Percentiles rank a stretch among this genome's conserved stretches.
phyloP scores from a whole-genome alignment of 1,140 invertebrate genomes.

The Drosophila willistoni region DNA sequence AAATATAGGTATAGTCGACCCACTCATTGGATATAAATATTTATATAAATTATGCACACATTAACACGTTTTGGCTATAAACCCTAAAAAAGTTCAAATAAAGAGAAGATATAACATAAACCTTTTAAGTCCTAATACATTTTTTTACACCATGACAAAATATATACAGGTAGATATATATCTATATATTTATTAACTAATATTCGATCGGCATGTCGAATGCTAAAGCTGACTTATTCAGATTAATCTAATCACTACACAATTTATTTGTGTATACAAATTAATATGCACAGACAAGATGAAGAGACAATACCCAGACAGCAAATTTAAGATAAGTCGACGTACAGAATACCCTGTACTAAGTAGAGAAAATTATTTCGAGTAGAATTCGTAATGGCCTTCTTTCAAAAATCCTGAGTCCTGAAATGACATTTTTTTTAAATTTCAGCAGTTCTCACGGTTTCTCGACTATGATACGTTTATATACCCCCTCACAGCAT shows the following conservation, averaged over 20 bases:
- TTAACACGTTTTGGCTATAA: slow-evolving; percentile 54
- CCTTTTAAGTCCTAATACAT: slow-evolving; percentile 4
- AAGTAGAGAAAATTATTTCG: neutral
- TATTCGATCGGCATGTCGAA: slow-evolving; percentile 10
- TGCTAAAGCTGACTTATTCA: slow-evolving; percentile 13
- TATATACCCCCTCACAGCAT: neutral
- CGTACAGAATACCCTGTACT: neutral
- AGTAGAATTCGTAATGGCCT: neutral
- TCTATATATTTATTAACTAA: neutral
- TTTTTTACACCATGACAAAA: slow-evolving; percentile 13
- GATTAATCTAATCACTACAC: slow-evolving; percentile 21
- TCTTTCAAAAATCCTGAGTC: too few species aligned
- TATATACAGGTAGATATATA: neutral
- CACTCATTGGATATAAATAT: slow-evolving; percentile 16
- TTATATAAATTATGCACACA: slow-evolving; percentile 26
- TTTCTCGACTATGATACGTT: neutral
- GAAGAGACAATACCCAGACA: neutral
- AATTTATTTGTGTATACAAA: slow-evolving; percentile 26
- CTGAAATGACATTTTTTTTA: too few species aligned
- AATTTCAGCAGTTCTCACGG: too few species aligned
- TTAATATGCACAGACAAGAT: slow-evolving; percentile 16
- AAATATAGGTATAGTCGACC: slow-evolving; percentile 24
- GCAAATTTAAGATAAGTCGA: neutral
- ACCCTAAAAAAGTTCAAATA: slow-evolving; percentile 25
- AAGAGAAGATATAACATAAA: slow-evolving; percentile 26